A percentile compares a stretch with the other conserved stretches of the same genome.
phyloP scores from a whole-genome alignment of 2,797 vertebrate genomes.

The Anguilla obscura region DNA sequence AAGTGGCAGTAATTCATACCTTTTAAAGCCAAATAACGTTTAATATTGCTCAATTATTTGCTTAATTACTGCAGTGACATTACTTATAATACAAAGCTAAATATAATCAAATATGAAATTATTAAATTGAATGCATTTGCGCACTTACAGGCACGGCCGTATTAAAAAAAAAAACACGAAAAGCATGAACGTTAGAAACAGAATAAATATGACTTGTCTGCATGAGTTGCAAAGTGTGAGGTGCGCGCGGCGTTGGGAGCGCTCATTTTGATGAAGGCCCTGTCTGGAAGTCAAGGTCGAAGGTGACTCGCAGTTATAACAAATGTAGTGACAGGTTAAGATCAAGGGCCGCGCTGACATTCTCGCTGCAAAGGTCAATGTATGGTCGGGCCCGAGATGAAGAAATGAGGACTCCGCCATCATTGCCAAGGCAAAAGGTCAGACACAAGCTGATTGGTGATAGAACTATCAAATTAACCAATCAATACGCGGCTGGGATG shows the following conservation, averaged over 20 bases:
- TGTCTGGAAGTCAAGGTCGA: constrained; percentile 75
- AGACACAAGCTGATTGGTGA: constrained; percentile 96
- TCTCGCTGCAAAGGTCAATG: constrained; percentile 93
- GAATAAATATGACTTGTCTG: not conserved
- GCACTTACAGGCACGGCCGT: not conserved
- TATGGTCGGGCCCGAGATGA: constrained; percentile 83
- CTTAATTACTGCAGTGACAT: not conserved
- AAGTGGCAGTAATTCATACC: too few species aligned
- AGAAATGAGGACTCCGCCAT: constrained; percentile 89
- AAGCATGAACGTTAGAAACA: constrained; percentile 7
- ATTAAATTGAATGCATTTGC: not conserved
- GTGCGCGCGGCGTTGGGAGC: constrained; percentile 48
- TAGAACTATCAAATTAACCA: constrained; percentile 98
- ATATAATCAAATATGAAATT: not conserved
- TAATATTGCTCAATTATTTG: too few species aligned
- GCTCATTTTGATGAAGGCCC: constrained; percentile 55
- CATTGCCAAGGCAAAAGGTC: constrained; percentile 95
- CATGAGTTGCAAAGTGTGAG: not conserved
- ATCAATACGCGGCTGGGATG: constrained; percentile 86
- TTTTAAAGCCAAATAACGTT: too few species aligned
- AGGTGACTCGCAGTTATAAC: constrained; percentile 82
- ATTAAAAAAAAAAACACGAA: not conserved
- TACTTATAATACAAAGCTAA: not conserved
- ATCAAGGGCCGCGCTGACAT: constrained; percentile 89
- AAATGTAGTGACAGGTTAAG: constrained; percentile 88